Conservation (phyloP, 1,140 invertebrate species). For the Sipha flava region DNA sequence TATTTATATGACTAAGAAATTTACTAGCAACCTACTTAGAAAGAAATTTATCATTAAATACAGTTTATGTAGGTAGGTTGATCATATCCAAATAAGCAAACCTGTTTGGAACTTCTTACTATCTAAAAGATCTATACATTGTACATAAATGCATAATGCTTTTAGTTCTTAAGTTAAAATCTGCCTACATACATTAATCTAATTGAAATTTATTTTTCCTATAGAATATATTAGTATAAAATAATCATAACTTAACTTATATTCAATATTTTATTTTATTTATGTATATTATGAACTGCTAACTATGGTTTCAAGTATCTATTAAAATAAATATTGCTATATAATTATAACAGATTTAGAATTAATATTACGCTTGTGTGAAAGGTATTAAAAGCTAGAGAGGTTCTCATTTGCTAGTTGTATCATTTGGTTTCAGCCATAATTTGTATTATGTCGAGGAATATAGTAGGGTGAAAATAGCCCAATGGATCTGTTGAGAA, state of each 20-base stretch:
- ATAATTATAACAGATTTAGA: too few species aligned
- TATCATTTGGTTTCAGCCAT: too few species aligned
- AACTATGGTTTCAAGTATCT: too few species aligned
- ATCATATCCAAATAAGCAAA: constrained; percentile 17
- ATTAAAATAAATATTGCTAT: too few species aligned
- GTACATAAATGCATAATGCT: background rate
- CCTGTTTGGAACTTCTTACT: constrained; percentile 10
- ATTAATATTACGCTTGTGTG: too few species aligned
- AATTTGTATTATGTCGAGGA: too few species aligned
- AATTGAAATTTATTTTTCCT: background rate
- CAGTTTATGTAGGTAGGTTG: constrained; percentile 23
- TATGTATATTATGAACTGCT: too few species aligned
- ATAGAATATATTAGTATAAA: background rate
- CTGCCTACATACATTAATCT: background rate
- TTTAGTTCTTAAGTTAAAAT: background rate
- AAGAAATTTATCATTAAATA: background rate
- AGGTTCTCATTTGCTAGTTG: too few species aligned
- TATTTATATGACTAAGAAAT: background rate
- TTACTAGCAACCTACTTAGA: background rate
- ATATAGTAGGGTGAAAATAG: too few species aligned
- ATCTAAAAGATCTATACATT: background rate
- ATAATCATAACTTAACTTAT: background rate
- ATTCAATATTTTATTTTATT: background rate
- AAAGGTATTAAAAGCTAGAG: too few species aligned
- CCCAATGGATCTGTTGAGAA: too few species aligned